These are phyloP conservation scores for Chionodraco myersi DNA, from an alignment of 2,113 vertebrate genomes.

Conservation along the genomic window DNA sequence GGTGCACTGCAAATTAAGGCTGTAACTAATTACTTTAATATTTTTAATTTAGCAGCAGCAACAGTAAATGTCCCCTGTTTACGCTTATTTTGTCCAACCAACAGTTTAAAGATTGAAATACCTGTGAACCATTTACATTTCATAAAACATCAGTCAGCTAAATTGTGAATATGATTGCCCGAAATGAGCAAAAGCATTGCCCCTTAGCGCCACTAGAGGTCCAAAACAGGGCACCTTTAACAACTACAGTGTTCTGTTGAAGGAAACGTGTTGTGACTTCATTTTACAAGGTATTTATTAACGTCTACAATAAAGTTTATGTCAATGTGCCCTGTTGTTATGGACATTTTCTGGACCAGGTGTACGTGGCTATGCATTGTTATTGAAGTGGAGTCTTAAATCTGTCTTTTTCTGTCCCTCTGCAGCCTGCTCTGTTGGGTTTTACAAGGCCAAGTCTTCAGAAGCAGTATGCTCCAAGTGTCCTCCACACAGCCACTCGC, in stretches of 20 bases:
- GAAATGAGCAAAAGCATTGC: background rate
- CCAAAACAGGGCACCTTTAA: background rate
- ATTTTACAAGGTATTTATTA: background rate
- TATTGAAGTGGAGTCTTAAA: background rate
- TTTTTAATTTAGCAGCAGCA: background rate
- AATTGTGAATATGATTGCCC: no score
- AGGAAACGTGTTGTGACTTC: background rate
- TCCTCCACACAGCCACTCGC: constrained; percentile 76
- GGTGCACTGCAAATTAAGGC: background rate
- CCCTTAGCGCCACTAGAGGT: background rate
- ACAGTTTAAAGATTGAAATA: background rate
- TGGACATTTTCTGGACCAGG: background rate
- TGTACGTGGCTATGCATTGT: background rate
- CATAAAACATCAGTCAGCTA: no score
- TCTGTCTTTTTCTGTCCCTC: background rate
- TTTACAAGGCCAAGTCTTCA: constrained; percentile 74
- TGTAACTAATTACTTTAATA: background rate
- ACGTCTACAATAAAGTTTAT: background rate
- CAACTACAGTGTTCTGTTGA: background rate
- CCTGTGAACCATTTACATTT: no score
- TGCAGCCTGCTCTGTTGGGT: constrained; percentile 73
- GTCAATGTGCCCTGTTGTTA: background rate
- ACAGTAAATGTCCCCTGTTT: background rate
- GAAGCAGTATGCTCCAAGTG: constrained; percentile 73
- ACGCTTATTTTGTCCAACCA: background rate